phyloP scores from a whole-genome alignment of 2,888 invertebrate species.

The Encarsia formosa region DNA sequence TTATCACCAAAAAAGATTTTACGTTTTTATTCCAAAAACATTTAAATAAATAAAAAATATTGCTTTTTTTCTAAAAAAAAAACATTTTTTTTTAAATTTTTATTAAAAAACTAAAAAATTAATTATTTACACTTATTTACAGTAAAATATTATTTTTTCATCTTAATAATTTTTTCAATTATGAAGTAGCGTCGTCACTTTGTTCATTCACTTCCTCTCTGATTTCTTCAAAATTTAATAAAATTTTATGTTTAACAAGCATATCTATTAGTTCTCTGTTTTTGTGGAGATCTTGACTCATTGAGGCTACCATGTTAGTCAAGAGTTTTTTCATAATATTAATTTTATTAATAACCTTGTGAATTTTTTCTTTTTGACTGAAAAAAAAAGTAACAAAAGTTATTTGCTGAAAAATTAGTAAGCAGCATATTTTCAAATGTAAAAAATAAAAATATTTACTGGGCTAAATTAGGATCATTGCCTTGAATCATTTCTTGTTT shows the following conservation, averaged over 20 bases:
- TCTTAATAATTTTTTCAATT: too few species aligned
- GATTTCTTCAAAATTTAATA: constrained; percentile 32
- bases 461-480: constrained; percentile 30
- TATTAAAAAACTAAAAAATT: too few species aligned
- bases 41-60: too few species aligned
- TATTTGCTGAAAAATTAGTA: background rate
- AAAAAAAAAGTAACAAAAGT: constrained; percentile 14
- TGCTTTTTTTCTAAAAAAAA: too few species aligned
- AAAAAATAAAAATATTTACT: constrained; percentile 24
- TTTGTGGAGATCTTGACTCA: constrained; percentile 16
- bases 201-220: too few species aligned
- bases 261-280: constrained; percentile 27
- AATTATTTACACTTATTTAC: too few species aligned
- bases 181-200: too few species aligned
- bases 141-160: too few species aligned
- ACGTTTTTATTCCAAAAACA: too few species aligned
- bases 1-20: too few species aligned
- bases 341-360: constrained; percentile 29
- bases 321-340: constrained; percentile 36
- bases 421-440: background rate
- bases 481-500: constrained; percentile 29
- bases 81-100: too few species aligned
- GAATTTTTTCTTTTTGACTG: constrained; percentile 31
- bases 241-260: constrained; percentile 33
- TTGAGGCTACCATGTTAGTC: constrained; percentile 32